Evolutionary conservation across 1,140 invertebrate species (phyloP).

Genomic region (Gerris buenoi): DNA sequence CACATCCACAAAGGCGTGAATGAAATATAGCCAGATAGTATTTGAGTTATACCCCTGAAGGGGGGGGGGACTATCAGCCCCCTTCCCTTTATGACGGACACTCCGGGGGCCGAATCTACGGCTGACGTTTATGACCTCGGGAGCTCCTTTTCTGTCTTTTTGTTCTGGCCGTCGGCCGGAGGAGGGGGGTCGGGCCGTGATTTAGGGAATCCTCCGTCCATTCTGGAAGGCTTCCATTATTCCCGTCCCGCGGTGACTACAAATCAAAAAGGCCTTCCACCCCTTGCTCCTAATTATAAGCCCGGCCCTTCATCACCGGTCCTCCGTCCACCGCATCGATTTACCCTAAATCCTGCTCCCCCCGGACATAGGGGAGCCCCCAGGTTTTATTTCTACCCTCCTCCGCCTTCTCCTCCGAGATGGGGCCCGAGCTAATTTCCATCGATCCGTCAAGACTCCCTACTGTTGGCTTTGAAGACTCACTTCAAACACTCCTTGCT

Average conservation of each 20-base stretch:
- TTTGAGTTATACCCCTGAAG: constrained; percentile 2
- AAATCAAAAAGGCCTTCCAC: constrained; percentile 7
- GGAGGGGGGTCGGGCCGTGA: constrained; percentile 7
- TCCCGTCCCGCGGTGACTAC: constrained; percentile 7
- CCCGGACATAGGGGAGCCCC: not conserved
- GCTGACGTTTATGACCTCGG: constrained; percentile 15
- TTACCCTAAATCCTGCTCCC: not conserved
- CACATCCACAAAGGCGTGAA: constrained; percentile 3
- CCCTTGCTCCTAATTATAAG: constrained; percentile 4
- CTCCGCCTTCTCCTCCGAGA: not conserved
- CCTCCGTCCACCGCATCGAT: not conserved
- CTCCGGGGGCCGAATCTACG: constrained; percentile 13
- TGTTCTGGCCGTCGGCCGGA: constrained; percentile 6
- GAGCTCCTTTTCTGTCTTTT: constrained; percentile 13
- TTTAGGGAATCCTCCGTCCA: constrained; percentile 16
- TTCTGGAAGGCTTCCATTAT: constrained; percentile 19
- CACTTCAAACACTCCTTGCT: not conserved
- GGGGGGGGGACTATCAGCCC: not conserved
- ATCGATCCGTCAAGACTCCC: not conserved
- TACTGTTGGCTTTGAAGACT: not conserved
- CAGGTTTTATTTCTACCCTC: not conserved
- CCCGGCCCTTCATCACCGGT: not conserved
- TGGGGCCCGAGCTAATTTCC: not conserved
- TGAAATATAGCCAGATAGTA: constrained; percentile 8
- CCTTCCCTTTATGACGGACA: constrained; percentile 15